Base-by-base conservation (phyloP, 2,888 invertebrate species). In the Leucophenga montana region DNA sequence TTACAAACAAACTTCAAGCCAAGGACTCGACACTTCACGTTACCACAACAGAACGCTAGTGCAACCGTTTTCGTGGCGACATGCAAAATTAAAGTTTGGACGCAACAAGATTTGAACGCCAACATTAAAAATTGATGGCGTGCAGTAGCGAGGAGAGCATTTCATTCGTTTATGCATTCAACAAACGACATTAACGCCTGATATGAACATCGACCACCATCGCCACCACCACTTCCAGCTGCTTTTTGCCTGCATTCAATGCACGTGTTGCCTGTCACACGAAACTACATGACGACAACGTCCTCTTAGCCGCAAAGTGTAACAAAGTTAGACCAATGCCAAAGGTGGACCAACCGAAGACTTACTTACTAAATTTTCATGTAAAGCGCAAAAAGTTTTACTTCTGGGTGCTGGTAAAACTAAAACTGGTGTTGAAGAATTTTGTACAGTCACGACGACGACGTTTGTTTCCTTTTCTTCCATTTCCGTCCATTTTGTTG, bases 141-240 rank as follows among this genome's bases (percentile, higher is more conserved):
- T 33, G 33, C 3, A 33, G 33, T 33, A 8, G 33, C 4, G 33
- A n/a, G n/a, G n/a, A n/a, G n/a, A n/a, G n/a, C n/a, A n/a, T n/a
- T n/a, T n/a, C 33, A 3, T 33, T 8, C 33, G 8, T 5, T 59
- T 59, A 18, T 62, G 53, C 53, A 54, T 20, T 44, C 50, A 53
- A 68, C 62, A 62, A 68, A 48, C 50, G 50, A 66, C 66, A 66
- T 66, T 66, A 54, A 66, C 66, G 56, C 66, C 16, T 39, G 65
- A 59, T 59, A 59, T 33, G 59, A 22, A 59, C 59, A 14, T 39
- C 33, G 59, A 44, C 48, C n/a, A 14, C 56, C 18, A 11, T 18
- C 57, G 27, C 9, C 27, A 8, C 57, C 22, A 14, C 9, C 13
- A 57, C 57, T 31, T 13, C 57, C 22, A 27, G 57, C 14, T 6